Conservation (phyloP, 2,113 vertebrate species). For the Cyanocitta stelleri region DNA sequence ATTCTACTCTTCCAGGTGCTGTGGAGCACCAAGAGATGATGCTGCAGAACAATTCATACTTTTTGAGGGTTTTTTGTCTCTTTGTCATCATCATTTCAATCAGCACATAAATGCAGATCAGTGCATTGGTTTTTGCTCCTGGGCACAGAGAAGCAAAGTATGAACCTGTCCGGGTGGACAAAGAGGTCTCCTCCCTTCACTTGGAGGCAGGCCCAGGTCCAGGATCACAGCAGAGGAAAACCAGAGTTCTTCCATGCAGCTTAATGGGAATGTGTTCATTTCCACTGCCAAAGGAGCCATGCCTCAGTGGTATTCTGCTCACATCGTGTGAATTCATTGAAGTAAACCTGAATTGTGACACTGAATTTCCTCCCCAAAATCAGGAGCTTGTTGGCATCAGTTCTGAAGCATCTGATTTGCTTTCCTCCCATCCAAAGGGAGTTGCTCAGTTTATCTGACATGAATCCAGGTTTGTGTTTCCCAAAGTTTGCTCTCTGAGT, state of each 20-base stretch:
- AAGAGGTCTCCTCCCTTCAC: neutral
- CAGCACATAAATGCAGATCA: neutral
- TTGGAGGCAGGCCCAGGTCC: neutral
- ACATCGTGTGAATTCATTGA: neutral
- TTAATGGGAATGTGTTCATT: neutral
- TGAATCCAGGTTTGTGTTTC: neutral
- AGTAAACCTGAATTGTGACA: neutral
- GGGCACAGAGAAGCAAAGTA: neutral
- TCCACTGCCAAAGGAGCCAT: neutral
- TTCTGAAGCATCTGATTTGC: neutral
- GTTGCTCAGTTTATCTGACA: neutral
- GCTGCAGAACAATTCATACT: neutral
- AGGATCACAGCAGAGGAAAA: neutral
- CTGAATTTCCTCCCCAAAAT: neutral
- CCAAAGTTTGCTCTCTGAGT: neutral
- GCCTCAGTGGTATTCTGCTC: neutral
- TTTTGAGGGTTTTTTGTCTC: neutral
- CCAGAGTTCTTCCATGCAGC: neutral
- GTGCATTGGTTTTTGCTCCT: neutral
- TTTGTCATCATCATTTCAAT: neutral
- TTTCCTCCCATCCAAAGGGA: neutral
- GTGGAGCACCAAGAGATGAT: neutral
- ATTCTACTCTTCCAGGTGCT: neutral
- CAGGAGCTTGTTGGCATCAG: neutral
- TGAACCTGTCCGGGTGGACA: neutral